Evolutionary conservation across 2,888 invertebrate species (phyloP).

Genomic region (Andricus quercusramuli): DNA sequence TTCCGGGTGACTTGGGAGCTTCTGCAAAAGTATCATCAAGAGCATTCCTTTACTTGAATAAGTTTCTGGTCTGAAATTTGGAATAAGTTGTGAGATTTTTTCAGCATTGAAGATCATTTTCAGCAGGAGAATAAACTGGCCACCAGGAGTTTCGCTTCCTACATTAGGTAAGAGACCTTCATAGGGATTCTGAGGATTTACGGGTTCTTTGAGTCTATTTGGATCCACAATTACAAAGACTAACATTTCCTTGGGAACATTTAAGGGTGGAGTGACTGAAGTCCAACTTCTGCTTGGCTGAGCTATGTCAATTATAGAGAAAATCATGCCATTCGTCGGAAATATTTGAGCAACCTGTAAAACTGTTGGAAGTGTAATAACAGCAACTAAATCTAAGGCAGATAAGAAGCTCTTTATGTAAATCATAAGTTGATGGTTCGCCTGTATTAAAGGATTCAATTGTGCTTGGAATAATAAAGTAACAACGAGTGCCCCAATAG

Average conservation of each 20-base stretch:
- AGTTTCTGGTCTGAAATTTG: conserved; percentile 46
- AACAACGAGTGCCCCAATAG: conserved; percentile 52
- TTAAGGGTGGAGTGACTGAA: not conserved
- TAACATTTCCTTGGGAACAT: not conserved
- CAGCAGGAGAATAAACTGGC: conserved; percentile 45
- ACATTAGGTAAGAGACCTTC: conserved; percentile 52
- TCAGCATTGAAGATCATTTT: conserved; percentile 38
- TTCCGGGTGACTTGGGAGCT: conserved; percentile 34
- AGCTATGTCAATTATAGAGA: conserved; percentile 1
- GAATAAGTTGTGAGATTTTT: conserved; percentile 43
- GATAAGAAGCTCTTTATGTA: not conserved
- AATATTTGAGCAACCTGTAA: conserved; percentile 5
- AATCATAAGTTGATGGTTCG: conserved; percentile 8
- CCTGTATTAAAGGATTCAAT: conserved; percentile 37
- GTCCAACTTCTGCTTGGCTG: not conserved
- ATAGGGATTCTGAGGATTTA: conserved; percentile 54
- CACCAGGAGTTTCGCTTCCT: not conserved
- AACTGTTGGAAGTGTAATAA: conserved; percentile 53
- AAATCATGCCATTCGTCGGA: not conserved
- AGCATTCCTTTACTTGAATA: conserved; percentile 57
- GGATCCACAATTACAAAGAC: conserved; percentile 55
- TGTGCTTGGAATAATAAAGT: conserved; percentile 48
- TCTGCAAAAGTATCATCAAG: conserved; percentile 50
- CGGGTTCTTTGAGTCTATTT: conserved; percentile 48
- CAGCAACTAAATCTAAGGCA: conserved; percentile 49